Evolutionary conservation across 2,113 vertebrate genomes (phyloP), one percentile per base, ranked within the genome.

Genomic region (Pterophyllum scalare): DNA sequence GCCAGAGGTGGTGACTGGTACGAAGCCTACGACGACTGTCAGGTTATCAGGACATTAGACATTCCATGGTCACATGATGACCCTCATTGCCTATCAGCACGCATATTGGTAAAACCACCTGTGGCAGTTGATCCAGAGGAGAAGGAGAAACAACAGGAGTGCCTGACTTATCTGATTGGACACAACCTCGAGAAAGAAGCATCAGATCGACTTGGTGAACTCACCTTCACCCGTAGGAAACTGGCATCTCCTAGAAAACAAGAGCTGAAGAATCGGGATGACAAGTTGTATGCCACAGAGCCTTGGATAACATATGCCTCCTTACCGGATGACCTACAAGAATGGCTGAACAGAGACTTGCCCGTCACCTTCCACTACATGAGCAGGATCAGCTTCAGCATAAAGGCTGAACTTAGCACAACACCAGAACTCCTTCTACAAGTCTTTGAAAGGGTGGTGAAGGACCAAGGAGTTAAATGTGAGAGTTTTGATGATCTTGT

Each of bases 11-110:
- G 64, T 1, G 92, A 95, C 17, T 95, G 92, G 94, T 96, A 94
- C 43, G 96, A 97, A 85, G 95, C 95, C 65, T 96, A 95, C 3
- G 96, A 97, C 56, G 93, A 96, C 85, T 95, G 88, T 77, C 96
- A 96, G 88, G 87, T 96, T 14, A 75, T 97, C 77, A 80, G 90
- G 87, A 96, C 95, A 0, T 81, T 96, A 24, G 94, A 95, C 75
- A 90, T 94, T 14, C 92, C 94, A 4, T 95, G 95, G 94, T 90
- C 82, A 13, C 72, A 20, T 77, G 90, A 94, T 6, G 19, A 61
- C 24, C 40, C 81, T 3, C 94, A 88, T 7, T 46, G 61, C 20
- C 87, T 93, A 12, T 89, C 56, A 2, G 91, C 93, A 1, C 77
- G 77, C 19, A 87, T 96, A 5, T 89, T 91, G 43, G 82, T 96